Evolutionary conservation across 1,140 invertebrate species (phyloP).

Genomic region (Pseudomyrmex dendroicus): DNA sequence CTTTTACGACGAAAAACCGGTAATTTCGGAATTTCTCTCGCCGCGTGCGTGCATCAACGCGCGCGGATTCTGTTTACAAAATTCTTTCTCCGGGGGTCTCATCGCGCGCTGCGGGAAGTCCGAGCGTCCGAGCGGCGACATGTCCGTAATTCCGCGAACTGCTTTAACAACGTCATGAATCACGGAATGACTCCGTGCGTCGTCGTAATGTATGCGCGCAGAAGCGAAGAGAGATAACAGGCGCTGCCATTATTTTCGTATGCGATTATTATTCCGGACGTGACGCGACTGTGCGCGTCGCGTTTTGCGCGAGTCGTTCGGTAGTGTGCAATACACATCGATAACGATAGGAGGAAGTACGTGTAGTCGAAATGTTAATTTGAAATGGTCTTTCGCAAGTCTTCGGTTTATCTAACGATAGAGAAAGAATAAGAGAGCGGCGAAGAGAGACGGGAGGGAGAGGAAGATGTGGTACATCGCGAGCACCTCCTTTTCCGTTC

Average conservation of each 20-base stretch:
- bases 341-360: slow-evolving; percentile 2
- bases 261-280: slow-evolving; percentile 52
- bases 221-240: slow-evolving; percentile 58
- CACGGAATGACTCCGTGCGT: slow-evolving; percentile 58
- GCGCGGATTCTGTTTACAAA: slow-evolving; percentile 43
- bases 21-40: slow-evolving; percentile 3
- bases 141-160: slow-evolving; percentile 58
- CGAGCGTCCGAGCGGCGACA: neutral
- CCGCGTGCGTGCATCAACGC: neutral
- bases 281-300: slow-evolving; percentile 29
- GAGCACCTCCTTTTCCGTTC: slow-evolving; percentile 22
- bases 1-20: too few species aligned
- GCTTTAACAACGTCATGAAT: slow-evolving; percentile 62
- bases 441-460: neutral
- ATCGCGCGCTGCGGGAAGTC: slow-evolving; percentile 16
- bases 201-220: slow-evolving; percentile 54
- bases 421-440: neutral
- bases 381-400: neutral
- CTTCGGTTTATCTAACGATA: slow-evolving; percentile 9
- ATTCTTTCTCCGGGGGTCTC: slow-evolving; percentile 6
- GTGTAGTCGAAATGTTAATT: neutral
- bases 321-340: slow-evolving; percentile 34
- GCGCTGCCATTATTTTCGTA: slow-evolving; percentile 58
- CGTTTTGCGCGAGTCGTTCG: slow-evolving; percentile 28
- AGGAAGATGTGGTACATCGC: neutral